These are phyloP conservation scores for Drosophila saltans DNA, from an alignment of 1,140 invertebrate genomes.

Conservation along the genomic window DNA sequence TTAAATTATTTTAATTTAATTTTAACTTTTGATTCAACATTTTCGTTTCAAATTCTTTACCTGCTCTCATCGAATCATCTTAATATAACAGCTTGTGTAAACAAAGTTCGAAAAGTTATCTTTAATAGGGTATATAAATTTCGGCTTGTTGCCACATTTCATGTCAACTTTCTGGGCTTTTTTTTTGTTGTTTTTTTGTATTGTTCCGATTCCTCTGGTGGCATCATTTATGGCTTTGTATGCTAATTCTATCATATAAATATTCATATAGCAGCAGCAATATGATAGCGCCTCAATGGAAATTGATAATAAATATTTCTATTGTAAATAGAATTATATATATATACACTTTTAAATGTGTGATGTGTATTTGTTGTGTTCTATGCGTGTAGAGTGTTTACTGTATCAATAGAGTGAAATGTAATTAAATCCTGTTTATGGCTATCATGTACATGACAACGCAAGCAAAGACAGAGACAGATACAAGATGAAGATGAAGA, in stretches of 20 bases:
- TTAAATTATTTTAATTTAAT: too few species aligned
- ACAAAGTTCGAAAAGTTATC: too few species aligned
- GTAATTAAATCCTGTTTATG: conserved; percentile 36
- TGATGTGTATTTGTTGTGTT: too few species aligned
- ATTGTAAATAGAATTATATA: not conserved
- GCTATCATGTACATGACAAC: conserved; percentile 19
- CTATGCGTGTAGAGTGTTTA: not conserved
- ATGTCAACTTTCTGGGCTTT: too few species aligned
- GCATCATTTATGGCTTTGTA: not conserved
- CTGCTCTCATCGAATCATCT: too few species aligned
- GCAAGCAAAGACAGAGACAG: not conserved
- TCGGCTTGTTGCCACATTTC: not conserved
- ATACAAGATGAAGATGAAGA: conserved; percentile 2
- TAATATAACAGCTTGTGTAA: too few species aligned
- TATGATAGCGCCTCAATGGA: not conserved
- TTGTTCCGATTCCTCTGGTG: not conserved
- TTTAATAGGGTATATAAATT: not conserved
- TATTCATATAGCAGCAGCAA: not conserved
- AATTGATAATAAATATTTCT: not conserved
- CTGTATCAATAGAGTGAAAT: not conserved
- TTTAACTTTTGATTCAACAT: too few species aligned
- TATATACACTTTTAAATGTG: too few species aligned
- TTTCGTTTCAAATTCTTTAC: too few species aligned
- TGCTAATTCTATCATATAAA: not conserved
- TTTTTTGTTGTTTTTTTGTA: not conserved